Evolutionary conservation across 1,140 invertebrate genomes (phyloP).

Genomic region (Drosophila nigromelanica): DNA sequence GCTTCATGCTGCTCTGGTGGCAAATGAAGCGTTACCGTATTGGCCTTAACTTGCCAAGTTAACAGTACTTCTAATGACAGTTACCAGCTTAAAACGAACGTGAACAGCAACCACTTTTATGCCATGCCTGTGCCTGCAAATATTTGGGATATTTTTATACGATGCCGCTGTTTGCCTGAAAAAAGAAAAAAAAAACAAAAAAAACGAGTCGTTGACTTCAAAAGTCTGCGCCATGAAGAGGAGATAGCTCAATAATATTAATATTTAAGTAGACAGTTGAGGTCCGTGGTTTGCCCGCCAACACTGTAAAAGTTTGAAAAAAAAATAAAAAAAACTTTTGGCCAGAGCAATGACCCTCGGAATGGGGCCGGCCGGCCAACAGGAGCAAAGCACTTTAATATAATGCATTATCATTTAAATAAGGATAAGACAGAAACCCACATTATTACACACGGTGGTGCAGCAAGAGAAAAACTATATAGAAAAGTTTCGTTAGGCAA

Average conservation of each 20-base stretch:
- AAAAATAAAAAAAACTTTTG: slow-evolving; percentile 35
- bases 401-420: slow-evolving; percentile 79
- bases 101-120: slow-evolving; percentile 3
- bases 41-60: slow-evolving; percentile 32
- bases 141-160: slow-evolving; percentile 27
- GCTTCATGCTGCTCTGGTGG: slow-evolving; percentile 35
- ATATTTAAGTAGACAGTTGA: slow-evolving; percentile 61
- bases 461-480: slow-evolving; percentile 18
- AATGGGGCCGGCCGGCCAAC: slow-evolving; percentile 23
- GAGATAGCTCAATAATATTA: slow-evolving; percentile 64
- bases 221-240: slow-evolving; percentile 19
- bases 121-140: slow-evolving; percentile 10
- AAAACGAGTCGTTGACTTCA: slow-evolving; percentile 36
- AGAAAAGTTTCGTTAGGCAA: slow-evolving; percentile 47
- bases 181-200: no score
- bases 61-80: slow-evolving; percentile 46
- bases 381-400: slow-evolving; percentile 51
- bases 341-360: slow-evolving; percentile 38
- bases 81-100: slow-evolving; percentile 28
- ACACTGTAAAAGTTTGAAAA: slow-evolving; percentile 39
- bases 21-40: slow-evolving; percentile 49
- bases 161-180: slow-evolving; percentile 1
- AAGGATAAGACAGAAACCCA: slow-evolving; percentile 50
- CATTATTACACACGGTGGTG: slow-evolving; percentile 53
- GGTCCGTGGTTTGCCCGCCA: slow-evolving; percentile 7